Percentiles rank a stretch among this genome's conserved stretches.
Conservation (phyloP, 53 echinoderm and acorn worm genomes). For the Holothuria leucospilota region DNA sequence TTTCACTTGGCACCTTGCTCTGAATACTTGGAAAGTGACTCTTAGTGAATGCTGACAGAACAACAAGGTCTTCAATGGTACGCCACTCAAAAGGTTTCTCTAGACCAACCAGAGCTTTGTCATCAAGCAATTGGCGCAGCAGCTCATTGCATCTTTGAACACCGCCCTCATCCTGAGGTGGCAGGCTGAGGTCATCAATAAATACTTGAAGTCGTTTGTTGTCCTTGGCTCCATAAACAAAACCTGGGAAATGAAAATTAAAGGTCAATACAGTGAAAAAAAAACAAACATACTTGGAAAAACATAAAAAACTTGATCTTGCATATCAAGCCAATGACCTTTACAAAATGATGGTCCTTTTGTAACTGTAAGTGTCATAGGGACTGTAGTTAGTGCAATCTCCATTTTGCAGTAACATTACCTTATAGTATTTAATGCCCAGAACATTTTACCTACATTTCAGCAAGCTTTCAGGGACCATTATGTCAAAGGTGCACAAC, state of each 20-base stretch:
- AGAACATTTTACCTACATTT: too few relatives aligned
- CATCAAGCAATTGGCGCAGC: conserved; percentile 90
- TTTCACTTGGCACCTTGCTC: conserved; percentile 62
- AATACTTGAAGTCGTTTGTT: conserved; percentile 96
- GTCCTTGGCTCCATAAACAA: conserved; percentile 97
- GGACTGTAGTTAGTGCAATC: too few relatives aligned
- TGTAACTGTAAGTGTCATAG: too few relatives aligned
- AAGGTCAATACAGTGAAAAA: neutral
- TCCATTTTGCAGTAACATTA: too few relatives aligned
- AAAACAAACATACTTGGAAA: neutral
- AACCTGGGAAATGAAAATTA: conserved; percentile 59
- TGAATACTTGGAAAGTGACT: conserved; percentile 79
- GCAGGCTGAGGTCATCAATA: conserved; percentile 94
- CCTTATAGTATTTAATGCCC: too few relatives aligned
- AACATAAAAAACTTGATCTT: neutral
- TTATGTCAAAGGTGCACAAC: too few relatives aligned
- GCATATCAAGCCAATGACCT: neutral
- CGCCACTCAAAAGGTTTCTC: conserved; percentile 99
- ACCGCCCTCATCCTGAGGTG: conserved; percentile 85
- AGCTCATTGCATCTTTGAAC: conserved; percentile 94
- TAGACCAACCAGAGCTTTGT: conserved; percentile 83
- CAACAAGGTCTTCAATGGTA: conserved; percentile 87
- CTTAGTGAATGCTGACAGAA: conserved; percentile 80
- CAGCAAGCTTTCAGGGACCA: too few relatives aligned
- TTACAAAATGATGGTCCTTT: neutral